A percentile compares a stretch with the other conserved stretches of the same genome.
phyloP scores from a whole-genome alignment of 1,140 invertebrate genomes.

The Archivesica marissinica region DNA sequence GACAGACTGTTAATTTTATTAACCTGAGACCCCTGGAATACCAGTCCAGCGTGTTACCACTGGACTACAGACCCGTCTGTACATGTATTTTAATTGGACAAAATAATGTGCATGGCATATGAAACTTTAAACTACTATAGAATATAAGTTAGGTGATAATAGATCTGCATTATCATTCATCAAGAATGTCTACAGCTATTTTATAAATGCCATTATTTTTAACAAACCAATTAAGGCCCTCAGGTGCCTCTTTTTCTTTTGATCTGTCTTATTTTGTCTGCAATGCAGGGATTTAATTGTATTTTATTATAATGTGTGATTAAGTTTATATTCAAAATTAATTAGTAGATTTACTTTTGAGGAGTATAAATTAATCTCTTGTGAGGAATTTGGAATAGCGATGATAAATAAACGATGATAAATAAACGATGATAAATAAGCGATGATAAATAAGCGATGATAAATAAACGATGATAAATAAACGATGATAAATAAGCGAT shows the following conservation, averaged over 20 bases:
- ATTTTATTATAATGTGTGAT: constrained; percentile 3
- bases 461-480: too few species aligned
- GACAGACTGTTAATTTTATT: too few species aligned
- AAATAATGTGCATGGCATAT: not conserved
- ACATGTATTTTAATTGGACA: too few species aligned
- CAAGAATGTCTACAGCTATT: not conserved
- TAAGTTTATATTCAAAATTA: not conserved
- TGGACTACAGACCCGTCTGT: too few species aligned
- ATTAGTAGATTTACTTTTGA: constrained; percentile 9
- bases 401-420: too few species aligned
- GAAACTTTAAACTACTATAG: not conserved
- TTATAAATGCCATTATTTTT: not conserved
- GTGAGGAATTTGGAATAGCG: too few species aligned
- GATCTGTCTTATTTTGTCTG: not conserved
- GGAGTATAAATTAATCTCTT: not conserved
- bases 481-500: too few species aligned
- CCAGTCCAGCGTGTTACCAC: too few species aligned
- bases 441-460: too few species aligned
- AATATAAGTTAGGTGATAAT: not conserved
- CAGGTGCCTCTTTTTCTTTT: not conserved
- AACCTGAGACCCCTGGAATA: too few species aligned
- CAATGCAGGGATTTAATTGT: not conserved
- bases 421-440: too few species aligned
- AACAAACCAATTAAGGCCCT: too few species aligned
- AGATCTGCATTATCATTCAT: not conserved